phyloP scores from a whole-genome alignment of 2,113 vertebrate species.

The Brachyistius frenatus region DNA sequence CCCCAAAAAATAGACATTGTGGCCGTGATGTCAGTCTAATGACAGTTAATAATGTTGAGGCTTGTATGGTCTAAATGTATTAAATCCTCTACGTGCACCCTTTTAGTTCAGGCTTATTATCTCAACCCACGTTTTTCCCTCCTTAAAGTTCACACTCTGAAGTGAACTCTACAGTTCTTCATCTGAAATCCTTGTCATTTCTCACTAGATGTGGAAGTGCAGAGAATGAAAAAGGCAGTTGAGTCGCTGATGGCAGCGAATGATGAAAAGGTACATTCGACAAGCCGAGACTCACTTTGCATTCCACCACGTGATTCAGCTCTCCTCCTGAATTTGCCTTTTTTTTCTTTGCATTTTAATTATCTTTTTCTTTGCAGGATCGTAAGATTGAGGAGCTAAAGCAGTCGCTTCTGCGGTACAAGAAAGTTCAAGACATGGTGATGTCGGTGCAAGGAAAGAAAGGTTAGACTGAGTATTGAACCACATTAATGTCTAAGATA shows the following conservation, averaged over 20 bases:
- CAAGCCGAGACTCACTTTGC: neutral
- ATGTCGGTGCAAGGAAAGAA: conserved; percentile 91
- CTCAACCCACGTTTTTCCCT: too few species aligned
- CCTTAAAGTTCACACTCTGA: neutral
- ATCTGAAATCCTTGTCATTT: conserved; percentile 9
- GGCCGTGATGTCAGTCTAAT: neutral
- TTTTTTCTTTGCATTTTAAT: neutral
- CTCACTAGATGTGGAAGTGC: conserved; percentile 92
- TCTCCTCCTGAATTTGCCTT: neutral
- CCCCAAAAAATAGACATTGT: neutral
- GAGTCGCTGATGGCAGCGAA: conserved; percentile 96
- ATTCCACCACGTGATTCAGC: neutral
- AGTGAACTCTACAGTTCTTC: neutral
- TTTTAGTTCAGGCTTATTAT: neutral
- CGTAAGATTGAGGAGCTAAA: conserved; percentile 96
- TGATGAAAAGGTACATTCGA: conserved; percentile 83
- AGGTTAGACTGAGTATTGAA: conserved; percentile 77
- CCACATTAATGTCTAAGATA: neutral
- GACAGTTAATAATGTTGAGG: neutral
- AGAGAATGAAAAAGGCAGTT: conserved; percentile 96
- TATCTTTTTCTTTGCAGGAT: conserved; percentile 83
- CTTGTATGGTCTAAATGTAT: conserved; percentile 9
- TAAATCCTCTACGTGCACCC: too few species aligned
- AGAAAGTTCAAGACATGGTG: conserved; percentile 95
- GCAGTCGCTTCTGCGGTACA: conserved; percentile 92